Evolutionary conservation across 2,113 vertebrate genomes (phyloP), one percentile per base, ranked within the genome.

Genomic region (Oryzias celebensis): DNA sequence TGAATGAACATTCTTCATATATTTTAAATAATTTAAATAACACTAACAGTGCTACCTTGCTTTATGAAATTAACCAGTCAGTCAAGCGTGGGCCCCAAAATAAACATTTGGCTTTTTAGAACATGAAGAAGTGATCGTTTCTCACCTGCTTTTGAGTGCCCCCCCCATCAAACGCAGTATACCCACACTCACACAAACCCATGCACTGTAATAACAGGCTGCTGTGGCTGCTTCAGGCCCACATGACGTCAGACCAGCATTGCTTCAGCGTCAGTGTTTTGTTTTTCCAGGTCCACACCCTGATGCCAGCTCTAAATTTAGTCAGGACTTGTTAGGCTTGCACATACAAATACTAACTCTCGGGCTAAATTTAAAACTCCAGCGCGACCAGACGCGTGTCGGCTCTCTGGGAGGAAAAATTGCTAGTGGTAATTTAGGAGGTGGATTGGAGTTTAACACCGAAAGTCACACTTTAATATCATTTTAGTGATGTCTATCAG

Each of bases 241-340:
- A 46, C 78, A 85, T 51, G 50, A 85, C 85, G 85, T 90, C 87
- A 90, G 63, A 60, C 54, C 59, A 49, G 76, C 57, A 17, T 71
- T 23, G 61, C 71, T 85, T 67, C 82, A 8, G 84, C 83, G 86
- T 88, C 87, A 85, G 55, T 77, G 82, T 87, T 86, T 87, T 87
- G 85, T 87, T 87, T 90, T 90, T 88, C 85, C 88, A 86, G 73
- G 84, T 82, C 84, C 84, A 86, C 88, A 73, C 88, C 86, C 86
- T 86, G 85, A 88, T 88, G 84, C 83, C 74, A 80, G 71, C 14
- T 48, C 77, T 87, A 87, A 83, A 84, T 86, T 83, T 90, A 88
- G 85, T 3, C 36, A 2, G 3, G 17, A 68, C 65, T 73, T 10
- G 8, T 28, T 57, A 78, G 75, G 73, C 77, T 57, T 61, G 62